A percentile compares a stretch with the other conserved stretches of the same genome.
These are phyloP conservation scores for Subacronicta megacephala DNA, from an alignment of 2,888 invertebrate genomes.

Conservation along the genomic window DNA sequence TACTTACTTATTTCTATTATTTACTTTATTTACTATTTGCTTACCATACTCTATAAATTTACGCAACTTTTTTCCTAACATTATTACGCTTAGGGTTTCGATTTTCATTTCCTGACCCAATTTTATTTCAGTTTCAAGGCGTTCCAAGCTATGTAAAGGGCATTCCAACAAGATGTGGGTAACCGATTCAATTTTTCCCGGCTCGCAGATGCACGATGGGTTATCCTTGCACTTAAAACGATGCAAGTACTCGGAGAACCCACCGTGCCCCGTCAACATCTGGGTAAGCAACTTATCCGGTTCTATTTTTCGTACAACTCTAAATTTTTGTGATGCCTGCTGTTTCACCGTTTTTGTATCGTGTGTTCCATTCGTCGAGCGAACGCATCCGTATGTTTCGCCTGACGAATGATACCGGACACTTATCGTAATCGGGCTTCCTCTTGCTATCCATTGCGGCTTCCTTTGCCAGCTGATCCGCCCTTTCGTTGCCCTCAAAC, in stretches of 20 bases:
- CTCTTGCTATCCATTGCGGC: background rate
- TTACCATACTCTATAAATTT: too few relatives aligned
- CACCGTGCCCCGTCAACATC: constrained; percentile 8
- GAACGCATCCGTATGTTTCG: background rate
- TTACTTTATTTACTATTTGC: too few relatives aligned
- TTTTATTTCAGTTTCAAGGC: too few relatives aligned
- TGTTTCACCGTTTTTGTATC: background rate
- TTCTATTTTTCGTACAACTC: background rate
- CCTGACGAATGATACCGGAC: background rate
- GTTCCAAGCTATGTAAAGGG: too few relatives aligned
- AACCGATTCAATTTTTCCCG: background rate
- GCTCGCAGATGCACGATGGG: constrained; percentile 3
- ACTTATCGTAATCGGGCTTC: background rate
- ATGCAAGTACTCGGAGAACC: constrained; percentile 5
- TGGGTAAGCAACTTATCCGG: background rate
- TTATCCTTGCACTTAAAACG: constrained; percentile 1
- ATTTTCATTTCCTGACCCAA: too few relatives aligned
- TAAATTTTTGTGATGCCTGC: background rate
- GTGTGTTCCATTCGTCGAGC: background rate
- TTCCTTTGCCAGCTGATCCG: constrained; percentile 2
- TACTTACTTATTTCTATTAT: too few relatives aligned
- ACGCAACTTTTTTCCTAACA: too few relatives aligned
- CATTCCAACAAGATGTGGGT: background rate
- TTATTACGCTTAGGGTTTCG: too few relatives aligned
- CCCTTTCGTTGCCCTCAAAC: constrained; percentile 1